Base-by-base conservation (phyloP, 2,888 invertebrate species). In the Acanthosepion pharaonis region DNA sequence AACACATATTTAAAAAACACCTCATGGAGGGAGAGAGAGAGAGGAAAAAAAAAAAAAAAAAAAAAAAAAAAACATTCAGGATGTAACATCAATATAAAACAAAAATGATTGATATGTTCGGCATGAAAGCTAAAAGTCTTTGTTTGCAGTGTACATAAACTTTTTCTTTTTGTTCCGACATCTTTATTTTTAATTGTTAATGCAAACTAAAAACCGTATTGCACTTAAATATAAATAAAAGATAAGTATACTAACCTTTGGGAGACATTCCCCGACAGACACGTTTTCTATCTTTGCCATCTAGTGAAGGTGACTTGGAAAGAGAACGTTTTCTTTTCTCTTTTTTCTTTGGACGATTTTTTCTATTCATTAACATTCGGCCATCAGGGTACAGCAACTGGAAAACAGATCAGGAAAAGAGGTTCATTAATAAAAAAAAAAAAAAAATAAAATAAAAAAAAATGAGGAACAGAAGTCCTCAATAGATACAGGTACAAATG, bases 321-420 rank as follows among this genome's bases (percentile, higher is more conserved):
- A 51, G 51, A 92, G 92, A 92, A 49, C 92, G 92, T 51, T 92
- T 92, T 48, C 92, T 92, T 48, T 92, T 92, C 49, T 92, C 92
- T 92, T 92, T 92, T 28, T 92, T 92, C 92, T 92, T 92, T 2
- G 48, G 92, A 49, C 92, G 48, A 28, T 49, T 48, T 51, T 92
- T 92, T 23, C 92, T 92, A 11, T 49, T 92, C 92, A 92, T 92
- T 51, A 92, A 51, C 48, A 28, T 51, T 42, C 23, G 48, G 8
- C 48, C 92, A 92, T 92, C 92, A 92, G 48, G 49, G 28, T 92
- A 92, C 28, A 92, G 92, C 51, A 92, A 92, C 92, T 92, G 92
- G 23, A 25, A 92, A 49, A 92, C 8, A 25, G 49, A 92, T 11
- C 9, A 48, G 8, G 48, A 91, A 91, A 91, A 33, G 25, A 49